phyloP scores from a whole-genome alignment of 2,113 vertebrate genomes.

The Rhinolophus sinicus region DNA sequence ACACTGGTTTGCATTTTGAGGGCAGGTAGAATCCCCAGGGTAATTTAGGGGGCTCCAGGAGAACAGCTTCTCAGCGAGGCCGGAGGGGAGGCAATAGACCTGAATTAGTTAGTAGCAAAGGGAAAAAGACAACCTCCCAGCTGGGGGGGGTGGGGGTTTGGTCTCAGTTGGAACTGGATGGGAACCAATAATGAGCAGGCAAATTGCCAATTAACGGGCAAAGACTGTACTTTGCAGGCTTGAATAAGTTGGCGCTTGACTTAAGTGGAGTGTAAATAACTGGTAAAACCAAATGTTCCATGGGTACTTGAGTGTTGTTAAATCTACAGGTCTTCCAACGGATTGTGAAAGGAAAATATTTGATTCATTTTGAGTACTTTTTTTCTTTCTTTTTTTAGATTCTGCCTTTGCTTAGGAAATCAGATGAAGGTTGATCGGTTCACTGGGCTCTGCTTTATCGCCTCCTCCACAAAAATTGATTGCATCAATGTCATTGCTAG shows the following conservation, averaged over 20 bases:
- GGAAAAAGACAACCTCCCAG: background rate
- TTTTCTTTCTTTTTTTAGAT: background rate
- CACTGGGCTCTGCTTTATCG: background rate
- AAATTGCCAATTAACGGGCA: background rate
- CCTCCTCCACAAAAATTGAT: background rate
- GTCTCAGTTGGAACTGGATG: background rate
- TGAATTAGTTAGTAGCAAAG: background rate
- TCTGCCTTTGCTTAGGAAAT: conserved; percentile 30
- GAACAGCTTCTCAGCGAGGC: background rate
- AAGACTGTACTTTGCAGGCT: background rate
- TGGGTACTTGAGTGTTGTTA: background rate
- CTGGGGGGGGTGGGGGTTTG: background rate
- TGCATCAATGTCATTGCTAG: background rate
- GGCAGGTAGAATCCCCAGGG: background rate
- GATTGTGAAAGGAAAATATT: background rate
- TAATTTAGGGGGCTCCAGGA: background rate
- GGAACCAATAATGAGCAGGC: background rate
- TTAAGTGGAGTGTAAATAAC: conserved; percentile 20
- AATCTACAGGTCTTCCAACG: background rate
- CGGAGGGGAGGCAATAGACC: background rate
- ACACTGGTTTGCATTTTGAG: background rate
- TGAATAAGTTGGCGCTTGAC: conserved; percentile 10
- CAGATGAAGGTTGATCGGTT: background rate
- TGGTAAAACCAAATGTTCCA: background rate
- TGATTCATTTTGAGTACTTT: conserved; percentile 1